These are phyloP conservation scores for Dipodomys spectabilis DNA, from an alignment of 2,113 vertebrate species.

Conservation along the genomic window DNA sequence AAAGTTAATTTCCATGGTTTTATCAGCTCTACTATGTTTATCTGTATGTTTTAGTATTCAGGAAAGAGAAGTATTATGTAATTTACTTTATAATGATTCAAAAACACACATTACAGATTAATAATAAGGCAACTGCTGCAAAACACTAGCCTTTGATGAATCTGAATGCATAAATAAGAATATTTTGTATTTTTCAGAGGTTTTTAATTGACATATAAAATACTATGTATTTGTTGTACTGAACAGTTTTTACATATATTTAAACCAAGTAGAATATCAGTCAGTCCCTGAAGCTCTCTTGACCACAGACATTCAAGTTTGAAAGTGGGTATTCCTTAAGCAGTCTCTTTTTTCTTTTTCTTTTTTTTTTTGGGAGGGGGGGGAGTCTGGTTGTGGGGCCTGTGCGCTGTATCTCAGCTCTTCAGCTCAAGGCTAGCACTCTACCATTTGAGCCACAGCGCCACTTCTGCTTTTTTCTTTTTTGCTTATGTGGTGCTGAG, in stretches of 20 bases:
- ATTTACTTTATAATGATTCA: constrained; percentile 26
- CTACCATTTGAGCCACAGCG: too few species aligned
- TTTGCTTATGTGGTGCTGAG: too few species aligned
- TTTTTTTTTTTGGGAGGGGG: too few species aligned
- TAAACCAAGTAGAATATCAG: background rate
- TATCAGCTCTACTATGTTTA: background rate
- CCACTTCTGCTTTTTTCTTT: too few species aligned
- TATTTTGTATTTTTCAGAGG: background rate
- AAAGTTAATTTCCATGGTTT: constrained; percentile 30
- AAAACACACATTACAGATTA: background rate
- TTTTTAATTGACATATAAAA: background rate
- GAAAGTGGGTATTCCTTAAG: background rate
- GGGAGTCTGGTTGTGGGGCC: too few species aligned
- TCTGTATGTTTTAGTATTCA: background rate
- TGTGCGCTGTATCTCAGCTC: too few species aligned
- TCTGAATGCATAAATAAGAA: background rate
- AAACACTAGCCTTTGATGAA: constrained; percentile 36
- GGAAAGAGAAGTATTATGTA: background rate
- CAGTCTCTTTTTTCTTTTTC: too few species aligned
- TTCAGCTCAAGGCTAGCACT: too few species aligned
- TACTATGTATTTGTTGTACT: background rate
- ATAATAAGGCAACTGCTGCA: constrained; percentile 33
- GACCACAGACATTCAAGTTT: background rate
- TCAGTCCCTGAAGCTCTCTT: background rate
- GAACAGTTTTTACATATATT: background rate